Evolutionary conservation across 2,797 vertebrate genomes (phyloP), one percentile per base, ranked within the genome.

Genomic region (Spizella passerina): DNA sequence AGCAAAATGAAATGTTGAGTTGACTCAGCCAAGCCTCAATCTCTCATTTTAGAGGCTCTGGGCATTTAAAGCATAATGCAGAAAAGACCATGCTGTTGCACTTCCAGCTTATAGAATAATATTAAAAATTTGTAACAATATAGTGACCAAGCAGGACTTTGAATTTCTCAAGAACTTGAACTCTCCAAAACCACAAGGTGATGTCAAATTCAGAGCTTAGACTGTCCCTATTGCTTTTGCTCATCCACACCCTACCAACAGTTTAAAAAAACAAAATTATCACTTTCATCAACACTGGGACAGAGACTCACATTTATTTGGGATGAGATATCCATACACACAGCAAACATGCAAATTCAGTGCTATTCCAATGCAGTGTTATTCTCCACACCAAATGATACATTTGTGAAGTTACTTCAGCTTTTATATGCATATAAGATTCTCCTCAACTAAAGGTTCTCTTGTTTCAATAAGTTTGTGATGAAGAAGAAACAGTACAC

Each of bases 1-100:
- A 96, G 92, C 73, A 92, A 93, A 95, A 94, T 60, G 77, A 94
- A 96, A 91, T 34, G 34, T 83, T 88, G 59, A 88, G 63, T 94
- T 88, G 76, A 86, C 63, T 93, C 79, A 93, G 94, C 88, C 94
- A 90, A 92, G 84, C 47, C 77, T 86, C 84, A 86, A 8, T 75
- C 69, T 82, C 77, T 66, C 21, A 2, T 90, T 86, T 85, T 83
- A 76, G 30, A 65, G 38, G 50, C 50, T 60, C 84, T 50, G 77
- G 34, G 18, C 63, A 70, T 91, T 83, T 79, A 71, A 78, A 85
- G 22, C 32, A 34, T 49, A 90, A 84, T 61, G 47, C 56, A 94
- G 73, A 90, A 90, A 94, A 57, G 30, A 73, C 24, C 3, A 2
- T 10, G 34, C 26, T 72, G 19, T 59, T 84, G 73, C 23, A 65